phyloP scores from a whole-genome alignment of 2,888 invertebrate genomes.

The Eupeodes luniger region DNA sequence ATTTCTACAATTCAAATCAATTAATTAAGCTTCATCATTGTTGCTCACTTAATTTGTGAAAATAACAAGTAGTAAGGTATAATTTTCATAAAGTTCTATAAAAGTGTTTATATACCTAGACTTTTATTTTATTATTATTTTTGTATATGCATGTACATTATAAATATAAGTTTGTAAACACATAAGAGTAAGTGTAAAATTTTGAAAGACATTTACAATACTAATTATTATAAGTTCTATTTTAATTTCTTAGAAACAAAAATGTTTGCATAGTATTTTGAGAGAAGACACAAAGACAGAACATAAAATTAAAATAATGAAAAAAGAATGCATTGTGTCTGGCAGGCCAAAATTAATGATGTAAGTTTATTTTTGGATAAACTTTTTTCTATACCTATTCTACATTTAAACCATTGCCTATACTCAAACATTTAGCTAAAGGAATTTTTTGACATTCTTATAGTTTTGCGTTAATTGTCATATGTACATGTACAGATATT shows the following conservation, averaged over 20 bases:
- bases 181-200: constrained; percentile 9
- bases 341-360: constrained; percentile 63
- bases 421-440: neutral
- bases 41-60: neutral
- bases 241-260: constrained; percentile 55
- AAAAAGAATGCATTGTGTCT: constrained; percentile 75
- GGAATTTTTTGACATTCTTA: neutral
- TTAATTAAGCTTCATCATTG: neutral
- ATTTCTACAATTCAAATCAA: neutral
- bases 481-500: neutral
- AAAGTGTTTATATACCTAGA: too few species aligned
- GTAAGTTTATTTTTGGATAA: constrained; percentile 66
- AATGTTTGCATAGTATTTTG: constrained; percentile 6
- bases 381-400: neutral
- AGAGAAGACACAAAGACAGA: constrained; percentile 19
- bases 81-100: too few species aligned
- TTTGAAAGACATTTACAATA: constrained; percentile 73
- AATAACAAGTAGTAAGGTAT: too few species aligned
- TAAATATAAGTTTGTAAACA: too few species aligned
- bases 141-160: too few species aligned
- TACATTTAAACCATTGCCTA: too few species aligned
- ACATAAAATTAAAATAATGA: constrained; percentile 44
- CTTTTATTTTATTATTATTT: too few species aligned
- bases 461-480: neutral
- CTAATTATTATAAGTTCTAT: constrained; percentile 69